These are phyloP conservation scores for Hippopotamus amphibius DNA, from an alignment of 2,113 vertebrate species.

Conservation along the genomic window DNA sequence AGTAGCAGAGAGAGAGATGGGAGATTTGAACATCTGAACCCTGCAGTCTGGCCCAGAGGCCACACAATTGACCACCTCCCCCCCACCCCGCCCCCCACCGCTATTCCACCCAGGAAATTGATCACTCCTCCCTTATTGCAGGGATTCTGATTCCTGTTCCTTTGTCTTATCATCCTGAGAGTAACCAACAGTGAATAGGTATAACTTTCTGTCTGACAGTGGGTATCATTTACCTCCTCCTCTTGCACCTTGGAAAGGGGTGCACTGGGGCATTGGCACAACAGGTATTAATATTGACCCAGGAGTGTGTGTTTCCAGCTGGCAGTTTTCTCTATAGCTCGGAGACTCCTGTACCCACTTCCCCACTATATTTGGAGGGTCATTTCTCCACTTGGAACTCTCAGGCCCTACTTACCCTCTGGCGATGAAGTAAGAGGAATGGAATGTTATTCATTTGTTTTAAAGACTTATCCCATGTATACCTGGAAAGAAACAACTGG, in stretches of 20 bases:
- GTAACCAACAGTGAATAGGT: no score
- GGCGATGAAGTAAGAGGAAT: not conserved
- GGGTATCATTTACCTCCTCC: not conserved
- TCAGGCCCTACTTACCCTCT: not conserved
- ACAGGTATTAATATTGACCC: rapidly evolving
- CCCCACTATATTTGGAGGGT: rapidly evolving
- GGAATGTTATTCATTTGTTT: not conserved
- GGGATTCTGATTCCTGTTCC: not conserved
- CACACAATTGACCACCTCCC: rapidly evolving
- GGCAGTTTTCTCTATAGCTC: no score
- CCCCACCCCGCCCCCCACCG: not conserved
- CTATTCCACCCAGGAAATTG: rapidly evolving
- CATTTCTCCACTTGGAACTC: not conserved
- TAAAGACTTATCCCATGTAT: not conserved
- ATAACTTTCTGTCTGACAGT: not conserved
- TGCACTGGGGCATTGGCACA: rapidly evolving
- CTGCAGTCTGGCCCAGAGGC: rapidly evolving
- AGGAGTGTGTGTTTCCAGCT: rapidly evolving
- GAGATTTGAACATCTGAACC: rapidly evolving
- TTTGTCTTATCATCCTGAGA: no score
- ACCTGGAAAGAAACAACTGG: not conserved
- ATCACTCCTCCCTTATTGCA: rapidly evolving
- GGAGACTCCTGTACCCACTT: not conserved
- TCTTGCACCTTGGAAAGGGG: not conserved
- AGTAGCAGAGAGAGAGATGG: not conserved